Percentiles rank a stretch among this genome's conserved stretches.
Conservation (phyloP, 1,140 invertebrate species). For the Sycophila sp. region DNA sequence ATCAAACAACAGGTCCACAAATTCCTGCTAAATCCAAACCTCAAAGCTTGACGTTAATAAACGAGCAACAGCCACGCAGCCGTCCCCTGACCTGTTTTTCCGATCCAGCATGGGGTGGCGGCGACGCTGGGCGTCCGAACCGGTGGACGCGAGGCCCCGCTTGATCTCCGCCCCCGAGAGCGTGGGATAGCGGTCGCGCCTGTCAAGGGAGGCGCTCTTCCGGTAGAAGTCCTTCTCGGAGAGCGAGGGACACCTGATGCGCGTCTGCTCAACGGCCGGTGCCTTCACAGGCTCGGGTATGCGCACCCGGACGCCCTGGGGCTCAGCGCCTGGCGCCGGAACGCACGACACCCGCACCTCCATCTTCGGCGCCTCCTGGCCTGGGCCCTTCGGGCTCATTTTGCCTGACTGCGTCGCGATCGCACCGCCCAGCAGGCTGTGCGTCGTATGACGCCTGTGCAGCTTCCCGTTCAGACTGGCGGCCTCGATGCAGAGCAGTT, state of each 20-base stretch:
- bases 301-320: conserved; percentile 56
- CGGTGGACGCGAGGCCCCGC: conserved; percentile 41
- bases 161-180: conserved; percentile 60
- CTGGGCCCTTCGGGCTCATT: conserved; percentile 61
- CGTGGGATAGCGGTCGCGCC: conserved; percentile 59
- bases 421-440: conserved; percentile 39
- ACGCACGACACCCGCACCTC: conserved; percentile 61
- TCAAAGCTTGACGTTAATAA: too few relatives aligned
- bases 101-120: conserved; percentile 48
- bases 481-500: neutral
- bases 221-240: conserved; percentile 61
- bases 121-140: conserved; percentile 5
- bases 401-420: conserved; percentile 30
- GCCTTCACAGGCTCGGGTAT: conserved; percentile 56
- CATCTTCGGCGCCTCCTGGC: conserved; percentile 53
- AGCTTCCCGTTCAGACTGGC: conserved; percentile 54
- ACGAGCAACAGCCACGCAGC: too few relatives aligned
- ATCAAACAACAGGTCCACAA: too few relatives aligned
- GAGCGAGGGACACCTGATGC: conserved; percentile 54
- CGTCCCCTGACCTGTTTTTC: conserved; percentile 33
- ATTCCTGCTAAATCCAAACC: too few relatives aligned
- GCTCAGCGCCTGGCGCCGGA: conserved; percentile 54
- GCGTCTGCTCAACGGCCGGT: conserved; percentile 48
- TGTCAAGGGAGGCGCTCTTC: conserved; percentile 55
- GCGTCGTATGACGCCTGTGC: conserved; percentile 59